Evolutionary conservation across 2,113 vertebrate species (phyloP).

Genomic region (Eublepharis macularius): DNA sequence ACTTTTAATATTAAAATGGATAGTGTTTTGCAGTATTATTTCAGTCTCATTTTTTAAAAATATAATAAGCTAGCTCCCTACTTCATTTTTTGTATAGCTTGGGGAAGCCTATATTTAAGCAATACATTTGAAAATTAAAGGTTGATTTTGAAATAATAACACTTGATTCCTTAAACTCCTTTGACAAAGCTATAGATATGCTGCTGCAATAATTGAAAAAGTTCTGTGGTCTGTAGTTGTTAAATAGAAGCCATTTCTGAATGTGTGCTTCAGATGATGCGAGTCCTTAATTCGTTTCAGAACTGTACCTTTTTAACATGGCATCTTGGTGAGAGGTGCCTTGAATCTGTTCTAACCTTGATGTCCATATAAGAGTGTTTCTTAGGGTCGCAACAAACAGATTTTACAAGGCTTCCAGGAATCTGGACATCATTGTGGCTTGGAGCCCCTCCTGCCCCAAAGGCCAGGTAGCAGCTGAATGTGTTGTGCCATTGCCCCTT

Average conservation of each 20-base stretch:
- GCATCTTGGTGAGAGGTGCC: neutral
- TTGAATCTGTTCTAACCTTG: neutral
- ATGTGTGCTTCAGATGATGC: neutral
- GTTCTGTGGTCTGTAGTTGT: neutral
- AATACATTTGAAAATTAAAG: conserved; percentile 16
- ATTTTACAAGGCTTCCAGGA: neutral
- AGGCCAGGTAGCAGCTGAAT: neutral
- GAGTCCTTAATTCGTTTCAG: neutral
- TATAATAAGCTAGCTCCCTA: neutral
- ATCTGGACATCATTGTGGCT: neutral
- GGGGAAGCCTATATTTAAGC: neutral
- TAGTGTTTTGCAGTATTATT: neutral
- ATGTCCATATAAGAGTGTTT: neutral
- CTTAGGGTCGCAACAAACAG: neutral
- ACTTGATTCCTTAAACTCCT: neutral
- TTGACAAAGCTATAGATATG: neutral
- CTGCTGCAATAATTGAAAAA: neutral
- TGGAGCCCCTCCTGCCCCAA: neutral
- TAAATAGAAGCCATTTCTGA: conserved; percentile 2
- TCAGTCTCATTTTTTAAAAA: neutral
- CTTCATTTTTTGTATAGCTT: neutral
- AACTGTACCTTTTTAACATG: neutral
- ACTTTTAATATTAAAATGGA: neutral
- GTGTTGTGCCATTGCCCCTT: neutral
- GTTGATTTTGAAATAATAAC: neutral